phyloP scores from a whole-genome alignment of 2,113 vertebrate genomes.

The Chloropsis hardwickii region DNA sequence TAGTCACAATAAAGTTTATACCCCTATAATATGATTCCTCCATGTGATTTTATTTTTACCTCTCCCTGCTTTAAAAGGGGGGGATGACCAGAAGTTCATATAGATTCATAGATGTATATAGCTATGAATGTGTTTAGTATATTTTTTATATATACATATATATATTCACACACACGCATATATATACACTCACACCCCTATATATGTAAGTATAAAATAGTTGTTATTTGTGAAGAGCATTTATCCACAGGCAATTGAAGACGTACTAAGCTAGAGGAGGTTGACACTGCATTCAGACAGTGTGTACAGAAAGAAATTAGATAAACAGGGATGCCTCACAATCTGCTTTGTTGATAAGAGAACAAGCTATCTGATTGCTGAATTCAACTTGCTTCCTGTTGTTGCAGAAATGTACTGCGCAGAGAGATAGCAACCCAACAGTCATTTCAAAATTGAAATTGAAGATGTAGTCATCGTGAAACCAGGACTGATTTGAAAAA shows the following conservation, averaged over 20 bases:
- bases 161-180: background rate
- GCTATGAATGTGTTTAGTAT: background rate
- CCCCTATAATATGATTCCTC: background rate
- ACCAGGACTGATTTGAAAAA: background rate
- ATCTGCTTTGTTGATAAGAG: background rate
- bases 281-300: background rate
- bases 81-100: background rate
- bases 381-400: background rate
- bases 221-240: background rate
- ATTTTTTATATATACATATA: rapidly evolving
- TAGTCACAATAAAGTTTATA: background rate
- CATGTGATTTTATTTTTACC: background rate
- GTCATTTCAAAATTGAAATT: background rate
- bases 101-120: background rate
- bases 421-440: background rate
- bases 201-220: background rate
- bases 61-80: background rate
- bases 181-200: rapidly evolving
- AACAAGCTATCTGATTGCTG: background rate
- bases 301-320: background rate
- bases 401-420: background rate
- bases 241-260: background rate
- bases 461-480: background rate
- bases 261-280: background rate
- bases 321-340: background rate